A percentile compares a stretch with the other conserved stretches of the same genome.
Conservation (phyloP, 2,888 invertebrate genomes). For the Alcis repandata region DNA sequence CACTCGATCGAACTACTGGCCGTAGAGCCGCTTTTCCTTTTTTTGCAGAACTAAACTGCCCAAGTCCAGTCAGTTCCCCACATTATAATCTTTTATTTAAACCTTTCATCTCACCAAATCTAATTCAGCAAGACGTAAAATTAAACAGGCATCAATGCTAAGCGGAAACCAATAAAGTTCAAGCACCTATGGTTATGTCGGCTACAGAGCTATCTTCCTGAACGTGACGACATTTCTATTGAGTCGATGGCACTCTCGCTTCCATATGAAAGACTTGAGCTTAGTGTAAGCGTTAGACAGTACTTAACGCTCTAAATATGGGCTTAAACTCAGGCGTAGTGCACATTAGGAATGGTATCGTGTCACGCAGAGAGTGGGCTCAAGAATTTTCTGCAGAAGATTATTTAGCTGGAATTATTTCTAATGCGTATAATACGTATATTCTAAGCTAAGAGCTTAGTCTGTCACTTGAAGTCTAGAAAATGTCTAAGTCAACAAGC, state of each 20-base stretch:
- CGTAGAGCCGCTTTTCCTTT: too few species aligned
- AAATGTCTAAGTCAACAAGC: too few species aligned
- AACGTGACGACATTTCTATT: conserved; percentile 64
- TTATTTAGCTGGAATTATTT: too few species aligned
- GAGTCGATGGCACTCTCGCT: conserved; percentile 56
- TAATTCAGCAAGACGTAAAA: conserved; percentile 37
- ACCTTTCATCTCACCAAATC: conserved; percentile 18
- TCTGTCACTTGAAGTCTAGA: too few species aligned
- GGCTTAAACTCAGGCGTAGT: conserved; percentile 31
- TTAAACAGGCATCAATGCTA: conserved; percentile 48
- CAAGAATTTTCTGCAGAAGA: not conserved
- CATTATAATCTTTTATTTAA: conserved; percentile 26
- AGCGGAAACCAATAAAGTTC: conserved; percentile 59
- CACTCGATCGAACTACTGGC: too few species aligned
- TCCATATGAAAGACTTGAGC: conserved; percentile 55
- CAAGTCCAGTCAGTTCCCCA: not conserved
- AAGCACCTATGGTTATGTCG: conserved; percentile 47
- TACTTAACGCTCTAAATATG: conserved; percentile 25
- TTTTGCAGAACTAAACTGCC: not conserved
- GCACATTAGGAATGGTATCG: not conserved
- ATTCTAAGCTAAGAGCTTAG: too few species aligned
- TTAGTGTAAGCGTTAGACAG: conserved; percentile 28
- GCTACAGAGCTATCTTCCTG: conserved; percentile 46
- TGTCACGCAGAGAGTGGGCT: not conserved
- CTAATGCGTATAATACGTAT: too few species aligned